Percentiles rank a stretch among this genome's conserved stretches.
phyloP scores from a whole-genome alignment of 2,113 vertebrate genomes.

The Taxidea taxus region DNA sequence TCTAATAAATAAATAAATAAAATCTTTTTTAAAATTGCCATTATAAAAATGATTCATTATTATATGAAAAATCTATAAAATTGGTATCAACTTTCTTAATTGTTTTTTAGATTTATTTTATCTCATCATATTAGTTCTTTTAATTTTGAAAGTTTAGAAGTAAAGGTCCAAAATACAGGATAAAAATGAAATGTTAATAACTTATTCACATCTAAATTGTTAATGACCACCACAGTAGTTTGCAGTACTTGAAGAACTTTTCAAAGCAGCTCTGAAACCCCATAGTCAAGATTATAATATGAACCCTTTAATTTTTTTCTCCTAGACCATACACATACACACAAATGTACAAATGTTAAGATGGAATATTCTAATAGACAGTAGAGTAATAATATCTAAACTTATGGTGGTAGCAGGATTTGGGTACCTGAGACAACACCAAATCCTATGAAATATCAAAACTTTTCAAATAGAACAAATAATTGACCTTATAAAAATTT shows the following conservation, averaged over 20 bases:
- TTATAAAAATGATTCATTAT: not conserved
- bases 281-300: not conserved
- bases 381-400: not conserved
- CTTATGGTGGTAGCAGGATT: not conserved
- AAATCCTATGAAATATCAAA: not conserved
- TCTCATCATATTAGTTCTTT: not conserved
- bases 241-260: not conserved
- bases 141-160: not conserved
- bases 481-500: not conserved
- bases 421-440: not conserved
- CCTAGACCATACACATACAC: not conserved
- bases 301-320: not conserved
- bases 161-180: not conserved
- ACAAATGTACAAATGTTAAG: not conserved
- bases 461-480: not conserved
- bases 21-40: not conserved
- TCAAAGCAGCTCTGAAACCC: not conserved
- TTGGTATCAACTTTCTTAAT: not conserved
- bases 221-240: not conserved
- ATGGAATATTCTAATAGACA: not conserved
- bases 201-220: not conserved
- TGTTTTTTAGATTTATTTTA: constrained; percentile 5
- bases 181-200: constrained; percentile 21
- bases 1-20: not conserved
- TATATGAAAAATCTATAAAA: not conserved